Base-by-base conservation (phyloP, 1,140 invertebrate genomes). In the Calosoma granatense region DNA sequence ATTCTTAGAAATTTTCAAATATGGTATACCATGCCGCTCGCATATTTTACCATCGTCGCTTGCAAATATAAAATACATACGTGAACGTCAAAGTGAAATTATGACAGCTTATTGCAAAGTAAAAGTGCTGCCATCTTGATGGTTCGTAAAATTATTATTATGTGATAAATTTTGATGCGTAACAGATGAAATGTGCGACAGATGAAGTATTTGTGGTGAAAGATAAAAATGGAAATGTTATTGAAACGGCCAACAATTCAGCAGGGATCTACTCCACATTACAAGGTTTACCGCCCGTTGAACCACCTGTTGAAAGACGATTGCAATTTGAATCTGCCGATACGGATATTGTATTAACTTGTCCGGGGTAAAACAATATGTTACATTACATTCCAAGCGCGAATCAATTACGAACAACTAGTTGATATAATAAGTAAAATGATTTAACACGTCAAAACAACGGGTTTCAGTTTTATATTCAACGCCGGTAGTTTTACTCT, bases 1-100 rank as follows among this genome's bases (percentile, higher is more conserved):
- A 51, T 61, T 75, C 41, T 57, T 76, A 21, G 57, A 66, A 47
- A 64, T 75, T 59, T 81, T 79, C 66, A 66, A 72, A 57, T 72
- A 75, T 55, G 77, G 78, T 30, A 70, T 86, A 41, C 82, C 84
- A 1, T 87, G 84, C 66, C 69, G 74, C 36, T 85, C 77, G 36
- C 69, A 73, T 39, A 67, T 78, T 59, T 60, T 79, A 11, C 77
- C 81, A 56, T 56, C 65, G 23, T 55, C 65, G 22, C 60, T 82
- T 26, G 69, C 70, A 56, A 60, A 71, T 20, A 57, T 76, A 14
- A 56, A 61, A 1, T 56, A 62, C 47, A 70, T 83, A 2, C 65
- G 66, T 59, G 58, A 69, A 11, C 72, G 78, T 60, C 71, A 65
- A 60, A 82, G 76, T 59, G 77, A 82, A 74, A 76, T 83, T 15